phyloP scores from a whole-genome alignment of 2,797 vertebrate genomes.

The Sitta carolinensis region DNA sequence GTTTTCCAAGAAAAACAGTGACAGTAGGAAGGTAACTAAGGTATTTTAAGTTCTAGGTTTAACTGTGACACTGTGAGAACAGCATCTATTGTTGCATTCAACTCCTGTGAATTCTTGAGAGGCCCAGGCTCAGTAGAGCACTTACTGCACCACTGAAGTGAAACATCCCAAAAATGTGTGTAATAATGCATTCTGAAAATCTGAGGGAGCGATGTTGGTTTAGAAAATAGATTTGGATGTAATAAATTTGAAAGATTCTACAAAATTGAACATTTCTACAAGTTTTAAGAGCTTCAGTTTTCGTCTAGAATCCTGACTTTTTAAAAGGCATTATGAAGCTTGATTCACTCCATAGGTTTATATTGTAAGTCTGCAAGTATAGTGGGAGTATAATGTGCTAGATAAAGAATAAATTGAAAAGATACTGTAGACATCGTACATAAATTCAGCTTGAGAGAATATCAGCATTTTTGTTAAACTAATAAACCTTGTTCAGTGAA shows the following conservation, averaged over 20 bases:
- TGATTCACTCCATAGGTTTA: conserved; percentile 4
- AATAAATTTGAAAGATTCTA: not conserved
- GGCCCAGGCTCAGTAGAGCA: not conserved
- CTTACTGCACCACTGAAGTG: not conserved
- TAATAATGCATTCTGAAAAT: not conserved
- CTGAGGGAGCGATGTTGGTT: not conserved
- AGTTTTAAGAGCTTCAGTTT: not conserved
- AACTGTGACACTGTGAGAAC: not conserved
- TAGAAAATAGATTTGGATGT: not conserved
- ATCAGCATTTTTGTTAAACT: conserved; percentile 14
- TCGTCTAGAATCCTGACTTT: not conserved
- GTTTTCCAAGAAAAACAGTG: not conserved
- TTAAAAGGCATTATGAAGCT: not conserved
- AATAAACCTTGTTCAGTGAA: not conserved
- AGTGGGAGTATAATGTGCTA: not conserved
- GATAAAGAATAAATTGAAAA: conserved; percentile 37
- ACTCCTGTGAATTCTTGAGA: not conserved
- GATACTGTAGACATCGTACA: not conserved
- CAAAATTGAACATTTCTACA: not conserved
- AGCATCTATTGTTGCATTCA: not conserved
- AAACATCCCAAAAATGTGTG: not conserved
- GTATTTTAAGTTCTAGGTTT: not conserved
- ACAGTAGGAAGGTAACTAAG: not conserved
- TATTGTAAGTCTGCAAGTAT: not conserved
- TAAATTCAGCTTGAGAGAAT: conserved; percentile 33